Evolutionary conservation across 2,113 vertebrate species (phyloP).

Genomic region (Tetrao urogallus): DNA sequence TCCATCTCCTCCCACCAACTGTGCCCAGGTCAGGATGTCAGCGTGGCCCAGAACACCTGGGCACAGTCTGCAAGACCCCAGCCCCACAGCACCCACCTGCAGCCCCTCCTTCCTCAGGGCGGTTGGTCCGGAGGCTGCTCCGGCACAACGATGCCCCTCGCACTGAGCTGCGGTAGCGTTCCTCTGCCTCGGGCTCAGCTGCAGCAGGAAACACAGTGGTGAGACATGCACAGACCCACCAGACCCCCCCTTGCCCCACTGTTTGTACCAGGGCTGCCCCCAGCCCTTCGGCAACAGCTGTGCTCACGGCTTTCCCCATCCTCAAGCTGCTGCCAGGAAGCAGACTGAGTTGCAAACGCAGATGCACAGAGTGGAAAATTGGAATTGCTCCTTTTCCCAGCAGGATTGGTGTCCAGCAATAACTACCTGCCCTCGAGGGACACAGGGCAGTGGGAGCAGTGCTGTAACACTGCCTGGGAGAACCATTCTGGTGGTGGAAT

Average conservation of each 20-base stretch:
- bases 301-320: neutral
- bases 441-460: neutral
- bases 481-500: neutral
- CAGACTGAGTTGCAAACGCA: neutral
- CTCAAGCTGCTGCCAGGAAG: neutral
- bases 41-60: neutral
- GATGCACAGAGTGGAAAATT: neutral
- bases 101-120: conserved; percentile 83
- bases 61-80: neutral
- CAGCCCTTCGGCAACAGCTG: accelerated
- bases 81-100: conserved; percentile 71
- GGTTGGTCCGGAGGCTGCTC: conserved; percentile 81
- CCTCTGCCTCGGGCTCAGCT: conserved; percentile 81
- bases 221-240: accelerated
- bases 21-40: neutral
- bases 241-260: accelerated
- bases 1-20: accelerated
- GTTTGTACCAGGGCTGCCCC: neutral
- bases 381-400: neutral
- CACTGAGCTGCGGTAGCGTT: conserved; percentile 86
- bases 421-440: neutral
- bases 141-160: conserved; percentile 83
- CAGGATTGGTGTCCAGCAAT: neutral
- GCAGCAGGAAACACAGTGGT: conserved; percentile 23
- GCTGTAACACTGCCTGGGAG: neutral